Conservation (phyloP, 2,888 invertebrate genomes). For the Gnatocerus cornutus region DNA sequence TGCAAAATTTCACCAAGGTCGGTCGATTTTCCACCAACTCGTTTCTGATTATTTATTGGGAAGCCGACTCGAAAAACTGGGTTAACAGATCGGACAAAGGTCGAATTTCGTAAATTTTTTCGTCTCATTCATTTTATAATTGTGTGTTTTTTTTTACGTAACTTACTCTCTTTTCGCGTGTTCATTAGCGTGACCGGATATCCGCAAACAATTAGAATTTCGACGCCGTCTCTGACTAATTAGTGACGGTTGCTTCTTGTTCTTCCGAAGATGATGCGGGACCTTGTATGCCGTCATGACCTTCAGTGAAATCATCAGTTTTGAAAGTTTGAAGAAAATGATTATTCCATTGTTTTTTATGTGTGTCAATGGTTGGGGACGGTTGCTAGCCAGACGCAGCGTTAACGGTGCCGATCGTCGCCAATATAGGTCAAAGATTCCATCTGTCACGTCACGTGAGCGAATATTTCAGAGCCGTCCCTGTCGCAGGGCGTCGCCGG, state of each 20-base stretch:
- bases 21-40: constrained; percentile 22
- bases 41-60: constrained; percentile 26
- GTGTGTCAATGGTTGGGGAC: neutral
- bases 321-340: constrained; percentile 5
- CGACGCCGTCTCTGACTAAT: neutral
- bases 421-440: neutral
- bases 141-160: constrained; percentile 1
- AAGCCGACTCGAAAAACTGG: constrained; percentile 25
- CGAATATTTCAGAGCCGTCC: neutral
- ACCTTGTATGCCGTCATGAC: constrained; percentile 8
- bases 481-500: constrained; percentile 4
- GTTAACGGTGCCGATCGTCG: neutral
- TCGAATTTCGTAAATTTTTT: constrained; percentile 15
- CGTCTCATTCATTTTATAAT: neutral
- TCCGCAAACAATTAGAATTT: constrained; percentile 35
- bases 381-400: neutral
- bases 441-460: neutral
- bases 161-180: constrained; percentile 17
- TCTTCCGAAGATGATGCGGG: neutral
- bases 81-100: constrained; percentile 24
- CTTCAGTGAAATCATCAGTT: constrained; percentile 23
- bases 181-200: constrained; percentile 33
- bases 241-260: neutral
- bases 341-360: constrained; percentile 7
- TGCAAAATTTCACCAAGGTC: constrained; percentile 8